Conservation (phyloP, 2,888 invertebrate species). For the Microdon myrmicae region DNA sequence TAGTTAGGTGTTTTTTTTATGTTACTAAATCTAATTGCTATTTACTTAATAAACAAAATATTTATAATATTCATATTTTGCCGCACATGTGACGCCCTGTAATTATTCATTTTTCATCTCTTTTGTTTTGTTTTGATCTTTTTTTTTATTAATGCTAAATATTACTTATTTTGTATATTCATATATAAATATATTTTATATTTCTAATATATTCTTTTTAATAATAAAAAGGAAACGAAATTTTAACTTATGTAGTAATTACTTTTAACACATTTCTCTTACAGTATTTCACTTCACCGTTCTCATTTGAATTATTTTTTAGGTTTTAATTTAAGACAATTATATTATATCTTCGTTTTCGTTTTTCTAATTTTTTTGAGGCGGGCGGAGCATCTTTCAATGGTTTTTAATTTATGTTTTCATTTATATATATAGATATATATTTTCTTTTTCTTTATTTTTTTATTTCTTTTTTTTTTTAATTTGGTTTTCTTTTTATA, state of each 20-base stretch:
- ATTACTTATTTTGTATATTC: conserved; percentile 45
- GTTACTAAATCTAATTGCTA: conserved; percentile 47
- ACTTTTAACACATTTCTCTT: conserved; percentile 46
- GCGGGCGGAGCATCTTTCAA: conserved; percentile 40
- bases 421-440: conserved; percentile 22
- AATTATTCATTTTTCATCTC: conserved; percentile 36
- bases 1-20: conserved; percentile 30
- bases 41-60: conserved; percentile 47
- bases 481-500: conserved; percentile 20
- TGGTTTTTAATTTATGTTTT: neutral
- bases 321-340: conserved; percentile 30
- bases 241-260: conserved; percentile 31
- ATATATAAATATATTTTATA: conserved; percentile 52
- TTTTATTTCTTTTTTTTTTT: conserved; percentile 18
- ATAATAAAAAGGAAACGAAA: conserved; percentile 35
- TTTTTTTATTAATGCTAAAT: conserved; percentile 38
- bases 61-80: conserved; percentile 28
- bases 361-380: conserved; percentile 19
- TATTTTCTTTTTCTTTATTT: conserved; percentile 19
- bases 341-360: conserved; percentile 25
- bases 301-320: conserved; percentile 28
- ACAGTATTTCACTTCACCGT: conserved; percentile 36
- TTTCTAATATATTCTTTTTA: conserved; percentile 45
- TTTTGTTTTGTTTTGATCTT: conserved; percentile 44
- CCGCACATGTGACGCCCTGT: conserved; percentile 49